Conservation (phyloP, 1,140 invertebrate species). For the Sitodiplosis mosellana region DNA sequence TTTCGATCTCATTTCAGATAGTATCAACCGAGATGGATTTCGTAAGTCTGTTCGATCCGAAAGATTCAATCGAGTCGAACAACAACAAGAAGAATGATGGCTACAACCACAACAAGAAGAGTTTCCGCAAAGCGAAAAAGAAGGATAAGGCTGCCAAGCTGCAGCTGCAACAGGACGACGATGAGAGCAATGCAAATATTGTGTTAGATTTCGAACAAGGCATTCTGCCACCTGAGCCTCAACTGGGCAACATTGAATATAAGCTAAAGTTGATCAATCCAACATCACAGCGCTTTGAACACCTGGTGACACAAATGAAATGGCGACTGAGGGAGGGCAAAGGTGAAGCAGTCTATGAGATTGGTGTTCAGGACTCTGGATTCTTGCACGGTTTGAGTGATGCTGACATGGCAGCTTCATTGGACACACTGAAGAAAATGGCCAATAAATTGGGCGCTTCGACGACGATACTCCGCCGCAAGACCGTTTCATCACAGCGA, state of each 20-base stretch:
- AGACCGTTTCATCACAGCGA: slow-evolving; percentile 27
- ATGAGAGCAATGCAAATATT: slow-evolving; percentile 22
- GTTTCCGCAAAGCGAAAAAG: background rate
- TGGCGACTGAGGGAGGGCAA: slow-evolving; percentile 74
- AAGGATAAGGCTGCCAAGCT: slow-evolving; percentile 5
- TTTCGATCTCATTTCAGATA: too few species aligned
- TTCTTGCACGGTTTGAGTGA: slow-evolving; percentile 59
- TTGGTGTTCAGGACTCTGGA: slow-evolving; percentile 89
- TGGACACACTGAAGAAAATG: slow-evolving; percentile 71
- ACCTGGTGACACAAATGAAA: slow-evolving; percentile 81
- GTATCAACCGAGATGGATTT: slow-evolving; percentile 41
- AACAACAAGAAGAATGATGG: slow-evolving; percentile 16
- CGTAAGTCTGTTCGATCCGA: slow-evolving; percentile 56
- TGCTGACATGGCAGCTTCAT: slow-evolving; percentile 61
- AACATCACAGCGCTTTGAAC: slow-evolving; percentile 67
- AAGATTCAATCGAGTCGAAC: slow-evolving; percentile 19
- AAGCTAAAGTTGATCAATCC: slow-evolving; percentile 77
- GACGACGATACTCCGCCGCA: slow-evolving; percentile 37
- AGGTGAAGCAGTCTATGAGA: slow-evolving; percentile 91
- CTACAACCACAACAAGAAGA: slow-evolving; percentile 13
- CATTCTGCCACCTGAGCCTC: slow-evolving; percentile 67
- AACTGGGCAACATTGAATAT: slow-evolving; percentile 83
- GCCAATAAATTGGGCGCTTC: slow-evolving; percentile 65
- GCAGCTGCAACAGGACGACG: slow-evolving; percentile 21
- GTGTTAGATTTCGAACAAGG: slow-evolving; percentile 27